phyloP scores from a whole-genome alignment of 2,113 vertebrate genomes.

The Bombycilla garrulus region DNA sequence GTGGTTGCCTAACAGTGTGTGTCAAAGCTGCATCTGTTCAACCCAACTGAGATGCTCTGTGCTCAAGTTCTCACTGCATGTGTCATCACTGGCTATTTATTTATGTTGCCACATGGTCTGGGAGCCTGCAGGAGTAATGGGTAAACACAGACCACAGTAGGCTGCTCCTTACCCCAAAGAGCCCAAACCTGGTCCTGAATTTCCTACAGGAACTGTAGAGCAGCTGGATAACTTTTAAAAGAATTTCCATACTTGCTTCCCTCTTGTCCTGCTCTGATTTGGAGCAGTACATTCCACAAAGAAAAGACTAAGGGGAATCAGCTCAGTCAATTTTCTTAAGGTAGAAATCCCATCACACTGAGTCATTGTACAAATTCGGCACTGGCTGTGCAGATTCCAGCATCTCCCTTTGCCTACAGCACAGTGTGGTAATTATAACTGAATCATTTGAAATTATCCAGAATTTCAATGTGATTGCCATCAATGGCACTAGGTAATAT shows the following conservation, averaged over 20 bases:
- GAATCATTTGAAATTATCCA: slow-evolving; percentile 28
- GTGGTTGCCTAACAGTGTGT: neutral
- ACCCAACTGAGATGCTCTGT: neutral
- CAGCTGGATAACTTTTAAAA: neutral
- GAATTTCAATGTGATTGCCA: neutral
- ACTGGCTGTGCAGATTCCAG: neutral
- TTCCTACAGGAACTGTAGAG: neutral
- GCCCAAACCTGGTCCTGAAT: neutral
- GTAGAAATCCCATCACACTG: neutral
- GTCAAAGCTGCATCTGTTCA: neutral
- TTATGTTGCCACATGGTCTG: neutral
- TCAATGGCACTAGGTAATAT: neutral
- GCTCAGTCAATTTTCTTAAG: neutral
- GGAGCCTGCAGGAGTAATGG: neutral
- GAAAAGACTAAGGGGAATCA: neutral
- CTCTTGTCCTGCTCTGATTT: neutral
- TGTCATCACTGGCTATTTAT: neutral
- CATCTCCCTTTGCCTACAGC: neutral
- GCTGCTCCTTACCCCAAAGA: neutral
- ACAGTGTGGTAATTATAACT: neutral
- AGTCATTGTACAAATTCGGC: neutral
- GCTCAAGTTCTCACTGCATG: neutral
- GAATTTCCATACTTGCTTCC: neutral
- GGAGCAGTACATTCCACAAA: neutral
- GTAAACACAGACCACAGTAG: neutral